A percentile compares a stretch with the other conserved stretches of the same genome.
Evolutionary conservation across 2,113 vertebrate genomes (phyloP).

Genomic region (Potamarius usumacintae): DNA sequence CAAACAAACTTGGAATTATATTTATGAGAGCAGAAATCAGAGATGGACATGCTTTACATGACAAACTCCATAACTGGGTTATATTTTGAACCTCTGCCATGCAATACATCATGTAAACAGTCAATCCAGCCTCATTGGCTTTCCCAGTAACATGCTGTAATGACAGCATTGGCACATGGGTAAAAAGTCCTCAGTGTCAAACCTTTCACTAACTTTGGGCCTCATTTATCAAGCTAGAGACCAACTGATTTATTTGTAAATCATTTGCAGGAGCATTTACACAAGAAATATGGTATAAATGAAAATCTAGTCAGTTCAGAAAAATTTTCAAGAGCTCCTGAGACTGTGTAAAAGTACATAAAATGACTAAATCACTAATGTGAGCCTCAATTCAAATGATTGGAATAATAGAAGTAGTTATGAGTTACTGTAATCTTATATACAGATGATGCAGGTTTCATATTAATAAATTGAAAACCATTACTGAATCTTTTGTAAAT

Average conservation of each 20-base stretch:
- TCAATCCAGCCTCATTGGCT: not conserved
- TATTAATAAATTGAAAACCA: not conserved
- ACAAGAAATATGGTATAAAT: not conserved
- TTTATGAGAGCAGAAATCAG: constrained; percentile 44
- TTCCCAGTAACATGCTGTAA: constrained; percentile 8
- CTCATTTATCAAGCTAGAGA: not conserved
- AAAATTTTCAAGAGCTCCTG: not conserved
- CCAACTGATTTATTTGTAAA: not conserved
- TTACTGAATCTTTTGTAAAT: not conserved
- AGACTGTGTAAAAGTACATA: not conserved
- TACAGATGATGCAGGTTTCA: too few relatives aligned
- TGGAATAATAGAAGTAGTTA: not conserved
- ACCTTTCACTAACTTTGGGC: not conserved
- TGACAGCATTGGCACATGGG: constrained; percentile 7
- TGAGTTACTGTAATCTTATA: not conserved
- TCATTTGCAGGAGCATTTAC: not conserved
- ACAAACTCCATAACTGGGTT: constrained; percentile 3
- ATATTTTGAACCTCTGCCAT: constrained; percentile 15
- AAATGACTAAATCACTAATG: too few relatives aligned
- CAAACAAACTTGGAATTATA: constrained; percentile 29
- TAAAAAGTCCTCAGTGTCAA: constrained; percentile 13
- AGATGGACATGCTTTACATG: constrained; percentile 32
- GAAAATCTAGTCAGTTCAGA: not conserved
- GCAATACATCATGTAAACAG: constrained; percentile 28
- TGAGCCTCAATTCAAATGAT: too few relatives aligned